Evolutionary conservation across 2,888 invertebrate species (phyloP), one percentile per base, ranked within the genome.

Genomic region (Suillia variegata): DNA sequence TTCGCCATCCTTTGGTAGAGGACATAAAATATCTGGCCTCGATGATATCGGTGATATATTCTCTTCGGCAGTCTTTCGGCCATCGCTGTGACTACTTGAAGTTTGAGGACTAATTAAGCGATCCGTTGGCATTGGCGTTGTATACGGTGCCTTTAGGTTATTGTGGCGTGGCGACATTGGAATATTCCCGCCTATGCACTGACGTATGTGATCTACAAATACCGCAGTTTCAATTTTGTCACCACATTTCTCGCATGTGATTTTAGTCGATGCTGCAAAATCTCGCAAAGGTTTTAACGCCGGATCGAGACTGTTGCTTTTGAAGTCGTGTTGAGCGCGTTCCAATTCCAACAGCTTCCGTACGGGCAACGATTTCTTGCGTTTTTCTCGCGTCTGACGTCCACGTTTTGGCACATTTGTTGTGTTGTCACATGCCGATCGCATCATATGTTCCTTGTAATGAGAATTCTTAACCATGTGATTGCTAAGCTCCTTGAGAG

Each of bases 401-500:
- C 92, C 85, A 54, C 93, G 87, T 5, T 71, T 72, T 4, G 67
- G 49, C 47, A 50, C 18, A 20, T 17, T 20, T 3, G 18, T 20
- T 5, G 4, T 20, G 45, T 20, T 45, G 20, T 45, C 45, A 5
- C 20, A 5, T 57, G 93, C 93, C 1, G 93, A 92, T 48, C 94
- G 86, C 92, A 94, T 92, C 69, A 94, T 94, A 80, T 96, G 95
- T 79, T 96, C 96, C 83, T 96, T 97, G 81, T 97, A 97, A 81
- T 98, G 98, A 10, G 96, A 93, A 82, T 96, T 96, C 81, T 96
- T 95, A 58, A 96, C 94, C 96, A 98, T 97, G 83, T 98, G 97
- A 82, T 94, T 94, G 82, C 96, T 96, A 51, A 98, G 87, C 77
- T 96, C 97, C 81, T 97, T 97, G 72, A 97, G 85, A 54, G 96